Base-by-base conservation (phyloP, 2,113 vertebrate genomes). In the Astur gentilis region DNA sequence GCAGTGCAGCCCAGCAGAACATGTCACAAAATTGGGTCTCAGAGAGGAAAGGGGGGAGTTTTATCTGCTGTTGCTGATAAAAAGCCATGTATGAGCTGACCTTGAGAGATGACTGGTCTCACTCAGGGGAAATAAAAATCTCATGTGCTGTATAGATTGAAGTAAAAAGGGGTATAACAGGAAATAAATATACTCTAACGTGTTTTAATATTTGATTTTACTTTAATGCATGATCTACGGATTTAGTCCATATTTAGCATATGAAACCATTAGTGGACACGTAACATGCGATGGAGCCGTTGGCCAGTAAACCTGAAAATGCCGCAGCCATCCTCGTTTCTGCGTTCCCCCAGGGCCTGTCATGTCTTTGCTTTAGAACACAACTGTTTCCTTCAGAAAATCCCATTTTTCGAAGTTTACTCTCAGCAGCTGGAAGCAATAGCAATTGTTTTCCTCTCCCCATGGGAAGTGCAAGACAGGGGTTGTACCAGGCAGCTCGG, bases 1-100 rank as follows among this genome's bases (percentile, higher is more conserved):
- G 95, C 97, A 86, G 94, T 77, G 66, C 60, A 2, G 32, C 96
- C 97, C 96, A 80, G 96, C 57, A 90, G 80, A 82, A 54, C 88
- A 11, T 21, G 91, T 54, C 88, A 55, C 82, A 50, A 92, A 90
- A 93, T 69, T 89, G 26, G 88, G 79, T 2, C 78, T 94, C 77
- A 25, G 88, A 86, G 87, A 87, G 97, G 95, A 96, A 97, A 95
- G 29, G 84, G 23, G 84, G 54, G 55, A 42, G 36, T 5, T 4
- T 16, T 3, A 16, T 11, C 19, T 18, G 66, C 61, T 9, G 31
- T 1, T 15, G 81, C 73, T 13, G 64, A 70, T 29, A 57, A 40
- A 71, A 73, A 85, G 18, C 87, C 94, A 49, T 60, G 91, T 83
- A 25, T 6, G 50, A 84, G 91, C 91, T 29, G 87, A 31, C n/a